Percentiles rank a stretch among this genome's conserved stretches.
These are phyloP conservation scores for Acrobasis repandana DNA, from an alignment of 2,888 invertebrate genomes.

Conservation along the genomic window DNA sequence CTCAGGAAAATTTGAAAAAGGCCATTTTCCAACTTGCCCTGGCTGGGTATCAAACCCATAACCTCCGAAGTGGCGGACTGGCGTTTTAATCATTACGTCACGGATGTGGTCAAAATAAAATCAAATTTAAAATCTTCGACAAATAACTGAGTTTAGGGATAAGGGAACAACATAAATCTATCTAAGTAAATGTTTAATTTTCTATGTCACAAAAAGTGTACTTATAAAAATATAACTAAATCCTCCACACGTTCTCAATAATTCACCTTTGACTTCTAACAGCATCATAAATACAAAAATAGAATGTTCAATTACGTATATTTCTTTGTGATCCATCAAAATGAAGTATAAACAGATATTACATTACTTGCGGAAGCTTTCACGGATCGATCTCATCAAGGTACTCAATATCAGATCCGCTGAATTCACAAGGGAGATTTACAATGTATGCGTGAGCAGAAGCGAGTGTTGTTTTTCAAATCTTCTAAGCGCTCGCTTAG, in stretches of 20 bases:
- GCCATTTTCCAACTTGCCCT: no score
- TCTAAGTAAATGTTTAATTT: no score
- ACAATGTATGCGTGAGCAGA: not conserved
- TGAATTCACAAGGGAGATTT: conserved; percentile 15
- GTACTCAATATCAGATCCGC: conserved; percentile 19
- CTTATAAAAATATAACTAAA: no score
- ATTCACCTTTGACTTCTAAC: not conserved
- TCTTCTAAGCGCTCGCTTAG: not conserved
- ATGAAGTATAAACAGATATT: conserved; percentile 21
- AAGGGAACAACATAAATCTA: no score
- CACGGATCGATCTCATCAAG: conserved; percentile 21
- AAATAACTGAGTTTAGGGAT: no score
- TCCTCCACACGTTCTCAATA: not conserved
- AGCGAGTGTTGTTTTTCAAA: conserved; percentile 10
- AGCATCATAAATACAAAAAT: not conserved
- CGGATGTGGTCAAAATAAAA: no score
- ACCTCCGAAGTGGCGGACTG: no score
- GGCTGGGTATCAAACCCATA: no score
- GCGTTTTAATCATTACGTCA: no score
- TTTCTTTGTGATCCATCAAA: conserved; percentile 18
- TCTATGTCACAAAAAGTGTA: no score
- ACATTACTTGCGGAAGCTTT: conserved; percentile 22
- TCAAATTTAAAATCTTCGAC: no score
- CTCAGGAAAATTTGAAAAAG: no score
- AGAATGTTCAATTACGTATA: not conserved